Evolutionary conservation across 2,113 vertebrate species (phyloP), one percentile per base, ranked within the genome.

Genomic region (Dicentrarchus labrax): DNA sequence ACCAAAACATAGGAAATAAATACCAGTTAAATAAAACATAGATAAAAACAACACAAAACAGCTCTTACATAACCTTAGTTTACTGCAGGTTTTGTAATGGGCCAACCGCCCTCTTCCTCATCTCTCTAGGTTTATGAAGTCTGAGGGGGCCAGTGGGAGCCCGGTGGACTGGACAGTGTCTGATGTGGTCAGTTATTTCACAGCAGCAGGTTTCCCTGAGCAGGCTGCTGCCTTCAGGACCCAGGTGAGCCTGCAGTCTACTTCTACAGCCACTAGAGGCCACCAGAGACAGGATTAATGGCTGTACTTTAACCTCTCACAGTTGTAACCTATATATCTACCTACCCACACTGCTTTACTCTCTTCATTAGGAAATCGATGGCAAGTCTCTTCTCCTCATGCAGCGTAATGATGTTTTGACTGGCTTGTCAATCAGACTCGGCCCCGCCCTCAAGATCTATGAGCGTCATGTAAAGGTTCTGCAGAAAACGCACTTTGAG

Each of bases 371-470:
- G 97, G 97, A 97, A 92, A 97, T 97, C 22, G 97, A 97, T 53
- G 97, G 97, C 69, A 97, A 97, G 89, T 97, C 97, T 45, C 92
- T 97, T 57, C 94, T 97, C 88, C 96, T 97, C 66, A 97, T 97
- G 97, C 97, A 97, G 72, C 96, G 97, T 60, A 97, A 95, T 0
- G 97, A 97, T 5, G 97, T 97, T 80, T 90, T 97, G 82, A 97
- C 96, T 0, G 97, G 97, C 74, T 93, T 97, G 72, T 97, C 97
- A 39, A 97, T 97, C 93, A 95, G 95, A 72, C 94, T 97, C 4
- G 97, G 97, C 60, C 97, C 97, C 0, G 97, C 97, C 68, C 95
- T 97, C 71, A 97, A 97, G 91, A 97, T 97, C 90, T 97, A 97
- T 4, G 97, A 97, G 91, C 95, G 95, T 12, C 97, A 97, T 50